Conservation (phyloP, 23 tunicate genomes). For the Phallusia fumigata region DNA sequence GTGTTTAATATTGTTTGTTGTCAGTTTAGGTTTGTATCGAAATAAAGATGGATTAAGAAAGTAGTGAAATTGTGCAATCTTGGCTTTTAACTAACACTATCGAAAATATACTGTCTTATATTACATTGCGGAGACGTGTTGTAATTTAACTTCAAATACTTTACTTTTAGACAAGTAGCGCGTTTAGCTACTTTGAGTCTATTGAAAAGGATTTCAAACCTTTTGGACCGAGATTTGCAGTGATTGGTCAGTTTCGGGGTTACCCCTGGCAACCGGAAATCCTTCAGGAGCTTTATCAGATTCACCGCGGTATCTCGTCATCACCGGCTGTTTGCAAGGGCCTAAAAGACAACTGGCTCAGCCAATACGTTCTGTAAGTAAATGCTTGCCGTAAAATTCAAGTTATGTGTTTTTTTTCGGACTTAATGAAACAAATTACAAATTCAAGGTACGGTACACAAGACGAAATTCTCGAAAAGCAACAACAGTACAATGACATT, state of each 20-base stretch:
- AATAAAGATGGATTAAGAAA: too few species aligned
- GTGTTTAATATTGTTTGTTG: too few species aligned
- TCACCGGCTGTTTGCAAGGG: conserved; percentile 1
- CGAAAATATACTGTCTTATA: too few species aligned
- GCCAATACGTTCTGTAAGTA: conserved; percentile 3
- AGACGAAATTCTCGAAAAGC: neutral
- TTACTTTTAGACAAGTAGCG: conserved; percentile 7
- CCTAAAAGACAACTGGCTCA: conserved; percentile 32
- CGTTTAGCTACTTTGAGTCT: conserved; percentile 10
- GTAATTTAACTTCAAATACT: neutral
- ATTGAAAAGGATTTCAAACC: conserved; percentile 14
- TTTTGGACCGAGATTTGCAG: conserved; percentile 20
- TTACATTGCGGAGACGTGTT: too few species aligned
- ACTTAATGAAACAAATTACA: neutral
- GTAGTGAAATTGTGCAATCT: too few species aligned
- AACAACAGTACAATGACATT: neutral
- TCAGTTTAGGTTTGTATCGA: too few species aligned
- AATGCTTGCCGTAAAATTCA: neutral
- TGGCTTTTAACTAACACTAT: too few species aligned
- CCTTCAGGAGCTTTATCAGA: conserved; percentile 17
- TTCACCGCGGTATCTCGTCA: conserved; percentile 16
- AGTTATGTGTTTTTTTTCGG: neutral
- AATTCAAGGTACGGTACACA: neutral
- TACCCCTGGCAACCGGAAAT: conserved; percentile 38
- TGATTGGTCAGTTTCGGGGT: conserved; percentile 26